Evolutionary conservation across 2,113 vertebrate species (phyloP).

Genomic region (chimpanzee (Pan troglodytes)): NHGRI_mPanTro3-v2.1_pri NC_072407.2:90108001-90108500

Average conservation of each 20-base stretch:
- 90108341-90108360: not conserved
- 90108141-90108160: constrained; percentile 5
- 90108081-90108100: not conserved
- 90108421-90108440: not conserved
- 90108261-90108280: constrained; percentile 1
- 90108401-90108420: constrained; percentile 24
- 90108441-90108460: not conserved
- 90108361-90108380: not conserved
- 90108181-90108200: constrained; percentile 56
- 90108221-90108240: constrained; percentile 13
- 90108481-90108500: not conserved
- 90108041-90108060: not conserved
- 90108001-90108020: not conserved
- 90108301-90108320: constrained; percentile 31
- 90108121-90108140: constrained; percentile 21
- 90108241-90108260: constrained; percentile 12
- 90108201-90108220: constrained; percentile 52
- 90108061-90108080: not conserved
- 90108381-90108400: not conserved
- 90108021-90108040: not conserved
- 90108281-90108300: not conserved
- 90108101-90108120: constrained; percentile 37
- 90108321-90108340: not conserved
- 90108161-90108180: constrained; percentile 15
- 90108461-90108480: not conserved